These are phyloP conservation scores for Sitta carolinensis DNA, from an alignment of 2,797 vertebrate genomes.

Conservation along the genomic window DNA sequence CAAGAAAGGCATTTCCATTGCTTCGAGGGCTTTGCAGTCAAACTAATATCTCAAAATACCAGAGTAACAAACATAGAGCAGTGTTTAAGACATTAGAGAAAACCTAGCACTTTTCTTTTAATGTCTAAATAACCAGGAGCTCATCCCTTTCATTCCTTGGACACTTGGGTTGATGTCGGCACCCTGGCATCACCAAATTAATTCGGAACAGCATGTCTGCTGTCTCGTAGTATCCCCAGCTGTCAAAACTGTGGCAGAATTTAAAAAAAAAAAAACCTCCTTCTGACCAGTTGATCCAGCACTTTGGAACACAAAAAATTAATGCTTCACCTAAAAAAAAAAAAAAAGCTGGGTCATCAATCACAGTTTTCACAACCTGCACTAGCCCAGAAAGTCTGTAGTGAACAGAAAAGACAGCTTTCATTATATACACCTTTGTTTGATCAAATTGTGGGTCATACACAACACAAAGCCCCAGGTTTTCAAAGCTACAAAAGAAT, in stretches of 20 bases:
- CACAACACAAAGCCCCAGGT: background rate
- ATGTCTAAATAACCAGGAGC: background rate
- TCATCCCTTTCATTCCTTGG: background rate
- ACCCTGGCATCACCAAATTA: background rate
- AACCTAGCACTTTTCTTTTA: background rate
- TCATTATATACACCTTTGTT: background rate
- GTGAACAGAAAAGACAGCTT: background rate
- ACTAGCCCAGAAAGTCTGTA: background rate
- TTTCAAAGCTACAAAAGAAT: background rate
- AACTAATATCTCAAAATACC: background rate
- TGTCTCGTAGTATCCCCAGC: background rate
- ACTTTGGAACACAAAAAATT: background rate
- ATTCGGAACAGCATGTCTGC: background rate
- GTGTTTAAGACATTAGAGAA: background rate
- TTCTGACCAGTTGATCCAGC: background rate
- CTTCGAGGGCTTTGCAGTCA: background rate
- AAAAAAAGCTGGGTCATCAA: accelerated
- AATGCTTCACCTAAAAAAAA: background rate
- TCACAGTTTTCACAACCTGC: background rate
- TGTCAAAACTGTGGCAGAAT: background rate
- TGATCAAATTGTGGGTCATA: background rate
- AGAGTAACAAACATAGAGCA: background rate
- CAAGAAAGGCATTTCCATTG: background rate
- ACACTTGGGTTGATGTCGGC: background rate
- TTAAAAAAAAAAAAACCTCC: background rate